phyloP scores from a whole-genome alignment of 2,888 invertebrate species.

The Drosophila mettleri region DNA sequence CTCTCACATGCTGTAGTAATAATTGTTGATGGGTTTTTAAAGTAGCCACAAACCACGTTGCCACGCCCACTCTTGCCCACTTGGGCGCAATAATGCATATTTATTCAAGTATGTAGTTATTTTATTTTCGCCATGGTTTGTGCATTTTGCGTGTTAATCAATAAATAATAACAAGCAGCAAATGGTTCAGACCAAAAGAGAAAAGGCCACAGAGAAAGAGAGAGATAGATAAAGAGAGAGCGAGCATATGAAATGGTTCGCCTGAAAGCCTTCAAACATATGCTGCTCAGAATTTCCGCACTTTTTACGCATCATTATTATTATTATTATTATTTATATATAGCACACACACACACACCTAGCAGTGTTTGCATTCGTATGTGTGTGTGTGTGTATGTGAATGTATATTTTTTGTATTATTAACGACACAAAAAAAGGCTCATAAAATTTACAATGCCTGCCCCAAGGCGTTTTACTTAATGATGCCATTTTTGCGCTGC shows the following conservation, averaged over 20 bases:
- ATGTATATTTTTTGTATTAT: conserved; percentile 71
- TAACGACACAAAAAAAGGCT: conserved; percentile 78
- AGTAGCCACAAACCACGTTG: conserved; percentile 50
- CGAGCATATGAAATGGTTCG: conserved; percentile 18
- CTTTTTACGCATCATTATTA: conserved; percentile 62
- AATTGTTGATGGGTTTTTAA: conserved; percentile 73
- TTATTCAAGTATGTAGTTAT: conserved; percentile 60
- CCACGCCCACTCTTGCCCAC: neutral
- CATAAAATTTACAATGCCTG: conserved; percentile 80
- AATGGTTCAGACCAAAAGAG: conserved; percentile 2
- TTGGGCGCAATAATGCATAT: conserved; percentile 47
- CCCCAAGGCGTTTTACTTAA: conserved; percentile 74
- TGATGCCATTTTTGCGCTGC: conserved; percentile 79
- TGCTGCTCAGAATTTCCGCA: conserved; percentile 53
- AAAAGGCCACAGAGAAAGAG: neutral
- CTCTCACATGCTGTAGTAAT: conserved; percentile 45
- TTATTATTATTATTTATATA: conserved; percentile 66
- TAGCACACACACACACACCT: conserved; percentile 18
- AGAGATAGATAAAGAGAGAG: neutral
- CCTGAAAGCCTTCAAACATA: conserved; percentile 44
- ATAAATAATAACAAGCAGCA: conserved; percentile 53
- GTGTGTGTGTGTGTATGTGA: conserved; percentile 21
- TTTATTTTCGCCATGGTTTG: conserved; percentile 53
- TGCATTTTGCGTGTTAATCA: conserved; percentile 77
- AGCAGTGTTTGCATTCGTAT: conserved; percentile 29